Evolutionary conservation across 2,113 vertebrate genomes (phyloP).

Genomic region (Catharus bicknelli): DNA sequence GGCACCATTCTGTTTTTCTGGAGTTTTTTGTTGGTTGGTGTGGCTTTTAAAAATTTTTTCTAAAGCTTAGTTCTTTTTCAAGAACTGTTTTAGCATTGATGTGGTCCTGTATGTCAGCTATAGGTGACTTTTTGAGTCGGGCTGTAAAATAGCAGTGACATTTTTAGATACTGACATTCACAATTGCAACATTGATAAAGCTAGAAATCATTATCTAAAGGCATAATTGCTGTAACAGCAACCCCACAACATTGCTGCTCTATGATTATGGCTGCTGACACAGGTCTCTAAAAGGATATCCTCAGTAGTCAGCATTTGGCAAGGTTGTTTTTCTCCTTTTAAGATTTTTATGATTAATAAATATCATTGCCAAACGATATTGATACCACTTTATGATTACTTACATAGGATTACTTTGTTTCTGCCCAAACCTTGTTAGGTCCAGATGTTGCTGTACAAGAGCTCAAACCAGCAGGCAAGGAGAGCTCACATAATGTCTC

Average conservation of each 20-base stretch:
- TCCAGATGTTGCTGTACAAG: background rate
- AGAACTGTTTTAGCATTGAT: background rate
- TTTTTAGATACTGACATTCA: background rate
- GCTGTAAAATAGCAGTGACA: background rate
- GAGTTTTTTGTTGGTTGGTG: background rate
- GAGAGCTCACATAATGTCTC: background rate
- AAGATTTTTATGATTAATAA: background rate
- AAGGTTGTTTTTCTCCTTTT: background rate
- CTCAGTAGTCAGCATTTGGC: background rate
- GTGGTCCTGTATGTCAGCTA: background rate
- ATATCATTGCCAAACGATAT: background rate
- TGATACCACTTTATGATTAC: background rate
- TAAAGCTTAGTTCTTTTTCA: background rate
- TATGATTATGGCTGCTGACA: background rate
- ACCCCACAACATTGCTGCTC: background rate
- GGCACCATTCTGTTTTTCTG: background rate
- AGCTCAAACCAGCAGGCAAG: background rate
- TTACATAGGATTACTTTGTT: background rate
- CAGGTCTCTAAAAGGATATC: background rate
- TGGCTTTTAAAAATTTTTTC: background rate
- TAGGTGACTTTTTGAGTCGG: background rate
- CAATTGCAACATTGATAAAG: background rate
- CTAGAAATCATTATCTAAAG: background rate
- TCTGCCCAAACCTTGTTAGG: background rate
- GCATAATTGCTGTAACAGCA: fast-evolving